Evolutionary conservation across 2,888 invertebrate genomes (phyloP).

Genomic region (Branchellion lobata): DNA sequence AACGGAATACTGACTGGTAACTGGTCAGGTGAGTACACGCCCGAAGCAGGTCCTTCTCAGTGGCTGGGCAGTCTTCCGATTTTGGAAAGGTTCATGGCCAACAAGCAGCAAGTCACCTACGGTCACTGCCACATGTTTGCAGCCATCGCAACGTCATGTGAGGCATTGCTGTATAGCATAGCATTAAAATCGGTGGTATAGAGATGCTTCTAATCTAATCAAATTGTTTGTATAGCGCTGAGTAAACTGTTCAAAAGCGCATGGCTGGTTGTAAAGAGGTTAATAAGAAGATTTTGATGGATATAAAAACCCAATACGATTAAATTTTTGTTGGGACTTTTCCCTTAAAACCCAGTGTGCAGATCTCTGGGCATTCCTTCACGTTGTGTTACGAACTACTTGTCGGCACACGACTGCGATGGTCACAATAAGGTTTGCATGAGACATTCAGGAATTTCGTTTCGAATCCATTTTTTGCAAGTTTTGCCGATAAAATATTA

Average conservation of each 20-base stretch:
- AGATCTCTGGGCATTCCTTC: constrained; percentile 85
- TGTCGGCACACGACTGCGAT: constrained; percentile 93
- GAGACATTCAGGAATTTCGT: background rate
- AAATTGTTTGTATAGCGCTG: no score
- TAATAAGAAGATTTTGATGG: no score
- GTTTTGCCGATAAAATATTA: background rate
- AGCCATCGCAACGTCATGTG: constrained; percentile 77
- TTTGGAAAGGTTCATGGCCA: constrained; percentile 78
- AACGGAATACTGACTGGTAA: constrained; percentile 82
- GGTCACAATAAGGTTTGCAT: constrained; percentile 70
- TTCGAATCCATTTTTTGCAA: no score
- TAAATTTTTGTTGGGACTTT: no score
- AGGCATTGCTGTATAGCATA: constrained; percentile 13
- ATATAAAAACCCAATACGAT: no score
- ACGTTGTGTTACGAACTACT: constrained; percentile 81
- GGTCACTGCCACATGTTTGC: constrained; percentile 93
- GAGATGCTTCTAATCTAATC: no score
- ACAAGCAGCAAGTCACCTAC: constrained; percentile 77
- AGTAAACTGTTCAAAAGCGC: no score
- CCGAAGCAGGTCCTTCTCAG: constrained; percentile 80
- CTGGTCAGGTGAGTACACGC: constrained; percentile 82
- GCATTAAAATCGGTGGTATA: no score
- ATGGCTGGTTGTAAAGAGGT: no score
- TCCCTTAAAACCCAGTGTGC: constrained; percentile 68
- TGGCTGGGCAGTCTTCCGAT: constrained; percentile 88